These are phyloP conservation scores for Gasteruption jaculator DNA, from an alignment of 2,888 invertebrate species.

Conservation along the genomic window DNA sequence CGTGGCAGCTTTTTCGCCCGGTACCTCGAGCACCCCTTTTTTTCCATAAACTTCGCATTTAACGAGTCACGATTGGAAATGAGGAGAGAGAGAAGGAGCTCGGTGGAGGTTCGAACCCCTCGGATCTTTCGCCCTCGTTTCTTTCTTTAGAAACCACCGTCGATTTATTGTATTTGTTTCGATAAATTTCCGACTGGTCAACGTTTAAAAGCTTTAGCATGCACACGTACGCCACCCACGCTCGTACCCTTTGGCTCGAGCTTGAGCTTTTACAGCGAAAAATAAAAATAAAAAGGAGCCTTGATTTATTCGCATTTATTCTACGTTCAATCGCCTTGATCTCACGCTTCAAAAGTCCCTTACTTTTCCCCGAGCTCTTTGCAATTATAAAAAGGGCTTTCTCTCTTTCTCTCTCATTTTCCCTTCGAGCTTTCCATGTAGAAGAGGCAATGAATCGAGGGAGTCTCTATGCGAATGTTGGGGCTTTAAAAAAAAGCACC, in stretches of 20 bases:
- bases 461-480: conserved; percentile 15
- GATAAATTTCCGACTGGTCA: no score
- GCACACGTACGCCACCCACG: no score
- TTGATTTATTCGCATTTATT: conserved; percentile 31
- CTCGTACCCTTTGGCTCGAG: neutral
- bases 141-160: no score
- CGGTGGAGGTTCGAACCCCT: no score
- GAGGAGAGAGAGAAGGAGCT: no score
- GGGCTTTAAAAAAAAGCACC: conserved; percentile 18
- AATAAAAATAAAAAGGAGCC: conserved; percentile 14
- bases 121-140: no score
- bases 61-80: no score
- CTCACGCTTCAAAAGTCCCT: conserved; percentile 31
- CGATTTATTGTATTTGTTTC: no score
- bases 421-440: conserved; percentile 23
- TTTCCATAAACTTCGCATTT: no score
- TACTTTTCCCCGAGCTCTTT: conserved; percentile 31
- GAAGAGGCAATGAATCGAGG: conserved; percentile 29
- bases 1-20: no score
- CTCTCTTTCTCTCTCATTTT: conserved; percentile 13
- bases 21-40: no score
- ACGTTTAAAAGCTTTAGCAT: no score
- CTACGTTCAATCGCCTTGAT: conserved; percentile 30
- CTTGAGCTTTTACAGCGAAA: conserved; percentile 8
- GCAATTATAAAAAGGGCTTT: conserved; percentile 39